Conservation (phyloP, 1,140 invertebrate genomes). For the Euwallacea similis region DNA sequence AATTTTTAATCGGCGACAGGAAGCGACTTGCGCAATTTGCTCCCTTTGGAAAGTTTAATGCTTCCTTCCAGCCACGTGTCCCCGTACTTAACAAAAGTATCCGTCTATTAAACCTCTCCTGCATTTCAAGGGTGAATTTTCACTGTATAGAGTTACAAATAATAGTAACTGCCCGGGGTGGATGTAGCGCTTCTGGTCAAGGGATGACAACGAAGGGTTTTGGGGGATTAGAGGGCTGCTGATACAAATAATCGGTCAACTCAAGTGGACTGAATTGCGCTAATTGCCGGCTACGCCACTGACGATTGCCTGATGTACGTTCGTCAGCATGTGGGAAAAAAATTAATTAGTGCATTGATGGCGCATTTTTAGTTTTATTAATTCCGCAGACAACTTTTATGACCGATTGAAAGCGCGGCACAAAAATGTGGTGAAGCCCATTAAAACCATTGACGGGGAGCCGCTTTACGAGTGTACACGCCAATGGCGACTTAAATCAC, state of each 20-base stretch:
- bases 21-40: constrained; percentile 5
- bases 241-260: constrained; percentile 1
- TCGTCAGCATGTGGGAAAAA: not conserved
- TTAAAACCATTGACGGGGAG: constrained; percentile 7
- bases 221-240: constrained; percentile 7
- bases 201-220: constrained; percentile 19
- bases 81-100: constrained; percentile 20
- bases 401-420: constrained; percentile 1
- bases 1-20: not conserved
- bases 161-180: constrained; percentile 11
- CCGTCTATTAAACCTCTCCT: constrained; percentile 9
- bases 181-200: constrained; percentile 8
- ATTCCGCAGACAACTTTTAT: constrained; percentile 16
- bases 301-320: not conserved
- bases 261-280: not conserved
- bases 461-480: too few relatives aligned
- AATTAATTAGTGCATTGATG: constrained; percentile 8
- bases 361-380: constrained; percentile 13
- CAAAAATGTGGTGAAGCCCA: constrained; percentile 7
- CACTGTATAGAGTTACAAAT: constrained; percentile 21
- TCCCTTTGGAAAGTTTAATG: constrained; percentile 9
- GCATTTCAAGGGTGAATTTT: constrained; percentile 10
- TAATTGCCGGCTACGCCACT: not conserved
- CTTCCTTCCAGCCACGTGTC: constrained; percentile 15
- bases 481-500: too few relatives aligned